Conservation (phyloP, 2,113 vertebrate species). For the Ciconia boyciana region DNA sequence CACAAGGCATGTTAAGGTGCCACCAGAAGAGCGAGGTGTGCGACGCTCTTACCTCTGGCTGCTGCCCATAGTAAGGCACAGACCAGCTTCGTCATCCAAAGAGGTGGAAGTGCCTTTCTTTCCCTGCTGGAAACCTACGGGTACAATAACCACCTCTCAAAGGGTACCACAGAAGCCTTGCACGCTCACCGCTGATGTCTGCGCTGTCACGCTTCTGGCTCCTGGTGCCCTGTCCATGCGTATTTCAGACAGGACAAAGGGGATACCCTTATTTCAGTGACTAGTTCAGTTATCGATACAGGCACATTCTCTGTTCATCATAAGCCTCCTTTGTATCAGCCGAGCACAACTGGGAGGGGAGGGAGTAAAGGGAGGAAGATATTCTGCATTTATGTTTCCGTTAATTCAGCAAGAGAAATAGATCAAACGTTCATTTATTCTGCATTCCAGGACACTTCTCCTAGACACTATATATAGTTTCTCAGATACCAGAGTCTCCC, state of each 20-base stretch:
- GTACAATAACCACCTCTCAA: neutral
- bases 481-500: constrained; percentile 33
- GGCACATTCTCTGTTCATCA: neutral
- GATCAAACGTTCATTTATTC: constrained; percentile 19
- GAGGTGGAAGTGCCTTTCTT: neutral
- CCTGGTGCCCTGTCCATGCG: rapidly evolving
- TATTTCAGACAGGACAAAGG: neutral
- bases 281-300: neutral
- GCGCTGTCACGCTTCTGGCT: neutral
- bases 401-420: constrained; percentile 19
- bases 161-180: neutral
- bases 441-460: constrained; percentile 20
- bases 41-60: neutral
- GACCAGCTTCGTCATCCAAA: neutral
- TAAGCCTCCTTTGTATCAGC: neutral
- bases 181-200: neutral
- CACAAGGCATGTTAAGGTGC: neutral
- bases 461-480: constrained; percentile 44
- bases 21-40: neutral
- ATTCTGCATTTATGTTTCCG: constrained; percentile 5
- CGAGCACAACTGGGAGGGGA: neutral
- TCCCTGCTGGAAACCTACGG: neutral
- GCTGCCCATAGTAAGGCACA: rapidly evolving
- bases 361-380: neutral
- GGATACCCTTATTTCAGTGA: neutral